Base-by-base conservation (phyloP, 2,888 invertebrate species). In the Metopia argyrocephala region DNA sequence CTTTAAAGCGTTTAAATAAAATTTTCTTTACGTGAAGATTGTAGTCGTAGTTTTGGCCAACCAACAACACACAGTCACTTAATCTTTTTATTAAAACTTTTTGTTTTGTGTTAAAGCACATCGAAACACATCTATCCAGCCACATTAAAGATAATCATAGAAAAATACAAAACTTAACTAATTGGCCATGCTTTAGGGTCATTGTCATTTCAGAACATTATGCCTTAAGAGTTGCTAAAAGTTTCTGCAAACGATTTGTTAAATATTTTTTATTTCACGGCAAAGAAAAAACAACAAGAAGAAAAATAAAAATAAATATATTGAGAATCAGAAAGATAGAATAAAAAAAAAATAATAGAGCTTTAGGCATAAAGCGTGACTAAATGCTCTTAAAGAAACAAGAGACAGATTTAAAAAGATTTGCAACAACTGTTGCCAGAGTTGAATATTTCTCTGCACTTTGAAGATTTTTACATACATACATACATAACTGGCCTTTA, bases 131-230 rank as follows among this genome's bases (percentile, higher is more conserved):
- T 27, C 38, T 38, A 38, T 38, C 54, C 66, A 28, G 20, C 18
- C 5, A 38, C 50, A 74, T 74, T 66, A 54, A 76, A 78, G 81
- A 75, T 81, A 78, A 81, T 78, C 74, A 66, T 62, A 78, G 78
- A 68, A 74, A 76, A 81, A 78, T 78, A 70, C 81, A 75, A 81
- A 78, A 81, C 71, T 57, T 85, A 87, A 85, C 87, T 88, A 88
- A 88, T 88, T 88, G 87, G 88, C 87, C 87, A 88, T 87, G 88
- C 87, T 87, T 86, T 85, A 85, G 85, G 87, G 87, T 88, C 87
- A 87, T 88, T 88, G 87, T 88, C 87, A 86, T 69, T 65, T 54
- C 50, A 64, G 76, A 71, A 75, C 68, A 74, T 28, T 71, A 74
- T 74, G 68, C 64, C 78, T 73, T 56, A 25, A 54, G n/a, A 71